Percentiles rank a stretch among this genome's conserved stretches.
Evolutionary conservation across 2,888 invertebrate genomes (phyloP).

Genomic region (Epinotia nisella): DNA sequence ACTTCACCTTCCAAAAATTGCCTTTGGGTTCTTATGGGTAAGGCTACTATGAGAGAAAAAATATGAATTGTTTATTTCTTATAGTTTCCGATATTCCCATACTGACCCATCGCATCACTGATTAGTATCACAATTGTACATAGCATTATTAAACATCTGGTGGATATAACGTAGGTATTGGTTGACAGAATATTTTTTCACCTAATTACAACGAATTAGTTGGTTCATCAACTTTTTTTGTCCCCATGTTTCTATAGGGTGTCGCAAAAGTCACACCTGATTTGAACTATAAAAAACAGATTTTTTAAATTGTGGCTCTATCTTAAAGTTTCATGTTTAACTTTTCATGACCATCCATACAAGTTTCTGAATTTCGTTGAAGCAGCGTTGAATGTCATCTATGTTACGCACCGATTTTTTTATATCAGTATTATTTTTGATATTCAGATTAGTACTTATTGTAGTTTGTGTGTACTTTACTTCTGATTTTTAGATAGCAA

Average conservation of each 20-base stretch:
- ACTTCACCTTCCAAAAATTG: not conserved
- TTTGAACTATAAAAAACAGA: too few relatives aligned
- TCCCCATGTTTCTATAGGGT: too few relatives aligned
- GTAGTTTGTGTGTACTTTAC: too few relatives aligned
- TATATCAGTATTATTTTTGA: not conserved
- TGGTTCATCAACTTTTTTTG: too few relatives aligned
- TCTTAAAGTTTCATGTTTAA: too few relatives aligned
- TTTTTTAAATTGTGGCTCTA: too few relatives aligned
- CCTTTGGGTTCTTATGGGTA: not conserved
- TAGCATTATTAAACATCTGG: not conserved
- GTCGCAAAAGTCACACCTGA: too few relatives aligned
- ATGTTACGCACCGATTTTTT: too few relatives aligned
- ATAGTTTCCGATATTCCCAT: not conserved
- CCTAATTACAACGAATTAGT: not conserved
- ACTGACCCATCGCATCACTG: not conserved
- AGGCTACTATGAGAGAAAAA: not conserved
- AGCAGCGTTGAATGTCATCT: too few relatives aligned
- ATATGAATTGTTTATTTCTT: not conserved
- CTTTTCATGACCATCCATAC: too few relatives aligned
- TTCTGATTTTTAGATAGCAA: too few relatives aligned
- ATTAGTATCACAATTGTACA: slow-evolving; percentile 3
- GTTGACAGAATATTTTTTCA: slow-evolving; percentile 1
- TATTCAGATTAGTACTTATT: not conserved
- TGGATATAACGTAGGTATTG: not conserved
- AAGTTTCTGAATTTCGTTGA: too few relatives aligned